These are phyloP conservation scores for Dysidea cf. avara DNA, from an alignment of 37 sponge, comb jelly and placozoan species.

Conservation along the genomic window DNA sequence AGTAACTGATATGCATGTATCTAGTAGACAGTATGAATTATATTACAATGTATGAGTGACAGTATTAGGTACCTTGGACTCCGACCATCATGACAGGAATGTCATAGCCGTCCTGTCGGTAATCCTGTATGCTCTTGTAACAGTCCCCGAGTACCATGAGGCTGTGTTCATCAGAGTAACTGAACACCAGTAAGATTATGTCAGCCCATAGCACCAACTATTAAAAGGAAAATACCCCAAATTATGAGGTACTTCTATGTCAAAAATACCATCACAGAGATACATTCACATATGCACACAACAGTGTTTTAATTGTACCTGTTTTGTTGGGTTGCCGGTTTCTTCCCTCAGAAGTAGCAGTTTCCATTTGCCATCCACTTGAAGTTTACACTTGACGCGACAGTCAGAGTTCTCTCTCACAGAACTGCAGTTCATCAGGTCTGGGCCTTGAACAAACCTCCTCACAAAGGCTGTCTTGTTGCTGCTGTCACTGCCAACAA, in stretches of 20 bases:
- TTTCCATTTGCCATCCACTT: conserved; percentile 59
- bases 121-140: background rate
- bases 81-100: conserved; percentile 75
- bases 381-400: conserved; percentile 78
- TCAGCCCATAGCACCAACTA: conserved; percentile 83
- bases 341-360: conserved; percentile 84
- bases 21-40: too few relatives aligned
- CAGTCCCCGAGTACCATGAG: background rate
- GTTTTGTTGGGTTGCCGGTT: conserved; percentile 66
- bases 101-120: conserved; percentile 39
- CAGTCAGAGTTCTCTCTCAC: conserved; percentile 48
- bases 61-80: background rate
- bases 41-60: background rate
- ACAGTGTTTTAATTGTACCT: conserved; percentile 26
- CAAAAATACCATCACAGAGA: background rate
- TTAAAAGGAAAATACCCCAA: background rate
- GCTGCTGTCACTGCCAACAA: too few relatives aligned
- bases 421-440: too few relatives aligned
- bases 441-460: too few relatives aligned
- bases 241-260: conserved; percentile 1
- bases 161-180: conserved; percentile 49
- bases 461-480: too few relatives aligned
- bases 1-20: too few relatives aligned
- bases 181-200: conserved; percentile 80
- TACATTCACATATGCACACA: background rate